phyloP scores from a whole-genome alignment of 2,888 invertebrate species.

The Litoditis marina region DNA sequence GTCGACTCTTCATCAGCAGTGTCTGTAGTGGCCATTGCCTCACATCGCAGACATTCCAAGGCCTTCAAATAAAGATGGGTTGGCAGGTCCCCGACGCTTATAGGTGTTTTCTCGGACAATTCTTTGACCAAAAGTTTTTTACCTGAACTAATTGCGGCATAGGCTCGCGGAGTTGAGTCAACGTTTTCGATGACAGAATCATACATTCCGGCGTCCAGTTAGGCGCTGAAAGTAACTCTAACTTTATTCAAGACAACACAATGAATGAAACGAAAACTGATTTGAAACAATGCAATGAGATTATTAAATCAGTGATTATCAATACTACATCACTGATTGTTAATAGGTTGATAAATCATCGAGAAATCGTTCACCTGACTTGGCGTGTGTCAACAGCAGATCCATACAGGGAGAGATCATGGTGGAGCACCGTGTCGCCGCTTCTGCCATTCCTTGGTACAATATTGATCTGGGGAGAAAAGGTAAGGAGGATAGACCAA shows the following conservation, averaged over 20 bases:
- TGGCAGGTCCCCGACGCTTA: neutral
- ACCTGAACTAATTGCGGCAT: conserved; percentile 33
- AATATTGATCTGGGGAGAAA: conserved; percentile 22
- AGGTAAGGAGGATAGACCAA: conserved; percentile 27
- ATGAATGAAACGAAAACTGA: too few relatives aligned
- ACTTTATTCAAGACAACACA: too few relatives aligned
- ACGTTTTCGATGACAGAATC: conserved; percentile 8
- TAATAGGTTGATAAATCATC: neutral
- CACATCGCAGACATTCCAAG: conserved; percentile 26
- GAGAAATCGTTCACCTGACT: neutral
- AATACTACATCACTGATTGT: neutral
- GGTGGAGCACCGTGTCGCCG: conserved; percentile 24
- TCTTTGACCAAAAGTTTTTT: too few relatives aligned
- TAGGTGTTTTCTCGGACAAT: too few relatives aligned
- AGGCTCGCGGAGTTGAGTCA: conserved; percentile 25
- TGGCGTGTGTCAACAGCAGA: conserved; percentile 27
- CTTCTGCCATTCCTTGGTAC: conserved; percentile 32
- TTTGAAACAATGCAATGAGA: too few relatives aligned
- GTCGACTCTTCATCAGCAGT: neutral
- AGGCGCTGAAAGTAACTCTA: conserved; percentile 13
- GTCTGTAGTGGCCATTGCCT: conserved; percentile 5
- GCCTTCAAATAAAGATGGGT: conserved; percentile 11
- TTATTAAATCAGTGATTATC: too few relatives aligned
- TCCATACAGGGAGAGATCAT: conserved; percentile 33
- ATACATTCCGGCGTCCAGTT: conserved; percentile 26